Base-by-base conservation (phyloP, 1,140 invertebrate genomes). In the Oscheius sp. region DNA sequence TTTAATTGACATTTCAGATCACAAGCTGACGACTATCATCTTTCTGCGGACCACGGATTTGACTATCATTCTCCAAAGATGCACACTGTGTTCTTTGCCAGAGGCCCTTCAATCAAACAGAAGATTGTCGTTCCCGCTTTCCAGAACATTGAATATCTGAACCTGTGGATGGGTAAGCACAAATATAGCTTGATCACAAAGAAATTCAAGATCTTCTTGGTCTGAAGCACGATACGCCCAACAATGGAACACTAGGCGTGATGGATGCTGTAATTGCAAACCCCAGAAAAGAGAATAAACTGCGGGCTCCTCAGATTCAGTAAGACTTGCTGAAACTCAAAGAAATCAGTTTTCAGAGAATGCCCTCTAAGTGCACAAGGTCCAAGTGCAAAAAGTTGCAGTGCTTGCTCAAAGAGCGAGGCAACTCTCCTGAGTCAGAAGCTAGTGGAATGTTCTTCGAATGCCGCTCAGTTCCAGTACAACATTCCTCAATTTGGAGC, bases 201-300 rank as follows among this genome's bases (percentile, higher is more conserved):
- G 29, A 36, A n/a, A 0, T 78, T 81, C 31, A 36, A 82, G 80
- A 79, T 63, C 38, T 81, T 23, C 79, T 81, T 76, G 73, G 74
- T 58, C 65, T 81, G 32, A 69, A 79, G n/a, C 58, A 61, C 18
- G 34, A 63, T 15, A 67, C 61, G 23, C 80, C 70, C 49, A 81
- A 78, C 38, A 81, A 81, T 62, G 79, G 79, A 46, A 81, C 79
- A 1, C 42, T n/a, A 13, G 79, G 79, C 4, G 20, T 35, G n/a
- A 35, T 81, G 28, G 63, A 81, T 68, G 26, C 67, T 2, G 49
- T 83, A 15, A 62, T 81, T 15, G 67, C 69, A 46, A 68, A 68
- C 28, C 79, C 79, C 38, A 10, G n/a, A 42, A 10, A 10, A 10
- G 10, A 10, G 10, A 42, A 42, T 10, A 10, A 42, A n/a, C n/a